Conservation (phyloP, 1,140 invertebrate genomes). For the Drosophila paulistorum region DNA sequence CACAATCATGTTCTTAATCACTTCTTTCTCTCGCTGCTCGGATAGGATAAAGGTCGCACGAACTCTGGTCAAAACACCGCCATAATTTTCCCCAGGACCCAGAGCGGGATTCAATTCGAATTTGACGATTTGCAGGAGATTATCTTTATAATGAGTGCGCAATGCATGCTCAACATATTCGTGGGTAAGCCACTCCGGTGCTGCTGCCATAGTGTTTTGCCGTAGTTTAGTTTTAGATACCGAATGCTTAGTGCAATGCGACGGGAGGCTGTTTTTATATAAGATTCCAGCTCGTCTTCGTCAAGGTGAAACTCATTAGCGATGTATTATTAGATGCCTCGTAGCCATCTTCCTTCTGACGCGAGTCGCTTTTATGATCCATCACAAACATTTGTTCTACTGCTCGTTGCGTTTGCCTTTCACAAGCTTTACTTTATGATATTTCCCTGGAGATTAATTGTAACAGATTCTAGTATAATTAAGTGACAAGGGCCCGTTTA, state of each 20-base stretch:
- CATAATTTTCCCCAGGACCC: conserved; percentile 80
- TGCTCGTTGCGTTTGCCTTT: background rate
- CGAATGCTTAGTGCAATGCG: background rate
- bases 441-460: background rate
- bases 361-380: background rate
- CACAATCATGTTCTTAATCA: conserved; percentile 53
- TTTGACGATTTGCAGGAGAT: conserved; percentile 33
- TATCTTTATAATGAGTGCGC: conserved; percentile 58
- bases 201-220: conserved; percentile 51
- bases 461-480: background rate
- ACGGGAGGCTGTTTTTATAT: conserved; percentile 41
- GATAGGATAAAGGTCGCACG: conserved; percentile 40
- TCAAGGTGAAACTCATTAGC: conserved; percentile 4
- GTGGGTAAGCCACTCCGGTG: conserved; percentile 72
- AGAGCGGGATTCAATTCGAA: conserved; percentile 66
- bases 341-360: background rate
- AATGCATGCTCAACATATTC: conserved; percentile 66
- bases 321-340: background rate
- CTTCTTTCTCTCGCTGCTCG: background rate
- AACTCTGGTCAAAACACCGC: conserved; percentile 67
- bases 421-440: background rate
- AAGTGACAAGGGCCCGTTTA: background rate
- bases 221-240: conserved; percentile 6
- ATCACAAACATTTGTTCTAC: background rate
- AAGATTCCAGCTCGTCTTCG: background rate